phyloP scores from a whole-genome alignment of 2,797 vertebrate species.

The Prunella strophiata region DNA sequence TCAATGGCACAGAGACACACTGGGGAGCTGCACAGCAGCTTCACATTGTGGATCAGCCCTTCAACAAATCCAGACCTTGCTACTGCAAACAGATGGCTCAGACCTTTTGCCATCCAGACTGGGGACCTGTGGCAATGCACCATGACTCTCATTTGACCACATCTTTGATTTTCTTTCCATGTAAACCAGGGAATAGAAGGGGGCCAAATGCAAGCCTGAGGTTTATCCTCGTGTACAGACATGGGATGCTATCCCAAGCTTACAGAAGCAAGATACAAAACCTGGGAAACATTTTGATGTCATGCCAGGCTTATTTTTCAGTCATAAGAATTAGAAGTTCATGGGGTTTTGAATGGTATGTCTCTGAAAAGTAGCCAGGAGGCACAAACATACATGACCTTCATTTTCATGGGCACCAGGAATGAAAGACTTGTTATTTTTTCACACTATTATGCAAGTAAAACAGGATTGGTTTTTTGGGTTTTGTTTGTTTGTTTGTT shows the following conservation, averaged over 20 bases:
- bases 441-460: background rate
- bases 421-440: background rate
- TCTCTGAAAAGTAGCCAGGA: background rate
- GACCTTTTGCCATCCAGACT: background rate
- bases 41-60: background rate
- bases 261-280: background rate
- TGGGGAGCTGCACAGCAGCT: background rate
- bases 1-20: accelerated
- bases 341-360: background rate
- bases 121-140: background rate
- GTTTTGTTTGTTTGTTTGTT: background rate
- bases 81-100: background rate
- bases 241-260: background rate
- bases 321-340: background rate
- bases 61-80: background rate
- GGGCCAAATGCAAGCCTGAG: background rate
- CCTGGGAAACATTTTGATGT: background rate
- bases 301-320: background rate
- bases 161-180: background rate
- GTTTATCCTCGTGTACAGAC: background rate
- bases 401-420: background rate
- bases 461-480: background rate
- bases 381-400: background rate
- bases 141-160: background rate
- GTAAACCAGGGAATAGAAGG: background rate